Evolutionary conservation across 2,113 vertebrate species (phyloP), one percentile per base, ranked within the genome.

Genomic region (Rhinogobius similis): DNA sequence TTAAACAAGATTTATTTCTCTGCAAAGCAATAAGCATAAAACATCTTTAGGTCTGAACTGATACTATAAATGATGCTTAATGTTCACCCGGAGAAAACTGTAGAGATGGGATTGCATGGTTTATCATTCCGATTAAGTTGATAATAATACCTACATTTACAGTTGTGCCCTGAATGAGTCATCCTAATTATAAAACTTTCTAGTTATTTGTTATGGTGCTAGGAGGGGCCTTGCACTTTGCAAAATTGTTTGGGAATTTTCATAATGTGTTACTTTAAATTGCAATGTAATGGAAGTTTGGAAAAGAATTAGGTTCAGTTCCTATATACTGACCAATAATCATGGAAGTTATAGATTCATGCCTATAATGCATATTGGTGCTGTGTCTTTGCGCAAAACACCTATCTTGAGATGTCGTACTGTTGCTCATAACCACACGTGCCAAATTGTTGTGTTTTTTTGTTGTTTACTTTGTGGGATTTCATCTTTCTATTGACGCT

Each of bases 11-110:
- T 58, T 13, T 56, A 16, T 29, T 29, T 29, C 26, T 16, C 55
- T 29, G 55, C 55, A 20, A 20, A 9, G 55, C 26, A 58, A 58
- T 58, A 58, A 18, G 7, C 13, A 3, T 29, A 29, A 58, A 24
- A 29, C 55, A 29, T 29, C 26, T 18, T 29, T 20, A 55, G 21
- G 21, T 27, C 14, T 29, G 55, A 29, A 58, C 5, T 29, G 55
- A 29, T 18, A 27, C 55, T 26, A 58, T 29, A 58, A 58, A 58
- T 58, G 55, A 58, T 58, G 55, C 55, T n/a, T 58, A 27, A 29
- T 58, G 14, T 5, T 29, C 14, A 0, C 55, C 26, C 5, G 3
- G 55, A 58, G 55, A 58, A 58, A 58, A 26, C 14, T 26, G 55
- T 26, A 27, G 26, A 18, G 26, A 27, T 58, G 26, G 55, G 29